Conservation (phyloP, 2,888 invertebrate genomes). For the Prosapia bicincta region DNA sequence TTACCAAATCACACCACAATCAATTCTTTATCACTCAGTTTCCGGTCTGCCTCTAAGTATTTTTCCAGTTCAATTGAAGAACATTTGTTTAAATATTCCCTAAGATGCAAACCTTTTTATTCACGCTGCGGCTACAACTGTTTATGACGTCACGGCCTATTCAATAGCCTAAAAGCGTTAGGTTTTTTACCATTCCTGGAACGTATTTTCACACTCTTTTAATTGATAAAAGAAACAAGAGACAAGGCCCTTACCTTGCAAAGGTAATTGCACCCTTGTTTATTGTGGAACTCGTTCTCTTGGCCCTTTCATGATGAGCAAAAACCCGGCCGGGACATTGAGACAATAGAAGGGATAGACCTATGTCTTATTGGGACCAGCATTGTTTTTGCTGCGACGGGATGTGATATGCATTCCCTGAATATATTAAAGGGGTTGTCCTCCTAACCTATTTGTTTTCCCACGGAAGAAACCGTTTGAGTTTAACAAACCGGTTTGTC, state of each 20-base stretch:
- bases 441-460: conserved; percentile 14
- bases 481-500: background rate
- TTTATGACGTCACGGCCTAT: too few relatives aligned
- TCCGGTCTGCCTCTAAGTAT: too few relatives aligned
- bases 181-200: too few relatives aligned
- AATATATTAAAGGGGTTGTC: too few relatives aligned
- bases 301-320: background rate
- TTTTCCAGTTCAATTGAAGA: too few relatives aligned
- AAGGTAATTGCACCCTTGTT: background rate
- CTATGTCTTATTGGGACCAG: conserved; percentile 10
- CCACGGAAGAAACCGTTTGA: conserved; percentile 5
- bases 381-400: conserved; percentile 20
- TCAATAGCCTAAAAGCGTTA: too few relatives aligned
- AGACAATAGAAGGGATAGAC: conserved; percentile 3
- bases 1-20: too few relatives aligned
- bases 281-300: background rate
- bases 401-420: conserved; percentile 23
- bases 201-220: conserved; percentile 27
- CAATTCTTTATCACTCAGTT: too few relatives aligned
- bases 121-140: too few relatives aligned
- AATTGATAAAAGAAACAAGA: background rate
- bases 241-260: background rate
- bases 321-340: background rate
- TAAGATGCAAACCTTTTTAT: too few relatives aligned
- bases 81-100: too few relatives aligned